Evolutionary conservation across 1,140 invertebrate species (phyloP).

Genomic region (fruit fly (Drosophila melanogaster)): DNA sequence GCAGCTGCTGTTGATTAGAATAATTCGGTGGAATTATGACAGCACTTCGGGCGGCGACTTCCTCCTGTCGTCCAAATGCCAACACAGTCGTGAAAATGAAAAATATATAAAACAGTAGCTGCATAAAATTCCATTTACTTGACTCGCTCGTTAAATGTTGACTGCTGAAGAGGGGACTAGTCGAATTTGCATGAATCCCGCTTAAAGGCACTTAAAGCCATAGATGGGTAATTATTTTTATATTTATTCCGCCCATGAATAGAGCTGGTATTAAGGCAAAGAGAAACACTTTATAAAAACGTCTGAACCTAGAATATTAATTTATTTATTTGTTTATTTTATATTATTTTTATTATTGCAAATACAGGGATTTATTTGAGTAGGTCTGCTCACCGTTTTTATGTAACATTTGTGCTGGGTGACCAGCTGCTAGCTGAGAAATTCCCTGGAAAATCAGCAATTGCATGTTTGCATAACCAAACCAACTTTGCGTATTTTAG

Average conservation of each 20-base stretch:
- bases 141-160: constrained; percentile 23
- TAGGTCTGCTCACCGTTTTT: neutral
- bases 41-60: constrained; percentile 39
- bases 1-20: constrained; percentile 62
- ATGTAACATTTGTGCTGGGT: constrained; percentile 3
- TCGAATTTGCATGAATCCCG: constrained; percentile 20
- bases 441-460: constrained; percentile 23
- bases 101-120: constrained; percentile 37
- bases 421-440: constrained; percentile 27
- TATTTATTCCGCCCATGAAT: too few relatives aligned
- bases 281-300: too few relatives aligned
- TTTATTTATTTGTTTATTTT: too few relatives aligned
- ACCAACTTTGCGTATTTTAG: constrained; percentile 20
- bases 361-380: neutral
- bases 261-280: too few relatives aligned
- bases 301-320: too few relatives aligned
- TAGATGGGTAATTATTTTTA: constrained; percentile 1
- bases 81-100: constrained; percentile 40
- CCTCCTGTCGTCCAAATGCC: constrained; percentile 54
- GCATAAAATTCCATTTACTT: constrained; percentile 39
- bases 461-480: constrained; percentile 43
- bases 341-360: neutral
- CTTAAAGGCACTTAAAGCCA: constrained; percentile 11
- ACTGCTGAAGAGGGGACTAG: neutral
- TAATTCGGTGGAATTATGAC: constrained; percentile 65